Evolutionary conservation across 1,140 invertebrate species (phyloP), one percentile per base, ranked within the genome.

Genomic region (Eriocheir sinensis): DNA sequence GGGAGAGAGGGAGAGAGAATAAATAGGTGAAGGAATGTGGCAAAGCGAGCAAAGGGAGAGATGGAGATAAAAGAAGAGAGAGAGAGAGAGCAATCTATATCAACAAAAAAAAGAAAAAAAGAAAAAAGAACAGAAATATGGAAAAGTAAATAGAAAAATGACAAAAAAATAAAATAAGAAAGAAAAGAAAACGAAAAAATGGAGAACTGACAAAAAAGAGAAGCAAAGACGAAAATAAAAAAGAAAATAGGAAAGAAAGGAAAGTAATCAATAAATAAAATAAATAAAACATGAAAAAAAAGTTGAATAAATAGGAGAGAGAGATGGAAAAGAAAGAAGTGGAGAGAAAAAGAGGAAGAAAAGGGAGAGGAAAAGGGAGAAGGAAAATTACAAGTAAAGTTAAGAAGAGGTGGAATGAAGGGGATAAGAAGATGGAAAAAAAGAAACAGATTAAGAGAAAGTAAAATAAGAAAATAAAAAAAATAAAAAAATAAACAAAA

Each of bases 31-130:
- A 40, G 40, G 86, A 89, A 40, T 36, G 86, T 36, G 34, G 40
- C 32, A 89, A 40, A 89, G 34, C 32, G 88, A 90, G 88, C 3
- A 32, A 90, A 30, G 88, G 30, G 88, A 90, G 88, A 90, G 88
- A 90, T 15, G 30, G 88, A 53, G 41, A 90, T 38, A 53, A 41
- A 90, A n/a, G n/a, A 38, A 44, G 40, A 44, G 88, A 44, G 88
- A 89, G 40, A 44, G 88, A 89, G 88, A 44, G 3, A 89, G 36
- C 27, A 72, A 9, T 12, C 60, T 72, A 72, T 72, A 9, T 27
- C 27, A 27, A 72, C 60, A 27, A 72, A 72, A 72, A 72, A 85
- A 36, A 44, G 88, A 89, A n/a, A 44, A 38, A 89, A 38, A 44
- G 88, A 89, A 38, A 89, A n/a, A 44, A 38, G n/a, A n/a, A 89